Base-by-base conservation (phyloP, 2,888 invertebrate genomes). In the Autographa pulchrina region DNA sequence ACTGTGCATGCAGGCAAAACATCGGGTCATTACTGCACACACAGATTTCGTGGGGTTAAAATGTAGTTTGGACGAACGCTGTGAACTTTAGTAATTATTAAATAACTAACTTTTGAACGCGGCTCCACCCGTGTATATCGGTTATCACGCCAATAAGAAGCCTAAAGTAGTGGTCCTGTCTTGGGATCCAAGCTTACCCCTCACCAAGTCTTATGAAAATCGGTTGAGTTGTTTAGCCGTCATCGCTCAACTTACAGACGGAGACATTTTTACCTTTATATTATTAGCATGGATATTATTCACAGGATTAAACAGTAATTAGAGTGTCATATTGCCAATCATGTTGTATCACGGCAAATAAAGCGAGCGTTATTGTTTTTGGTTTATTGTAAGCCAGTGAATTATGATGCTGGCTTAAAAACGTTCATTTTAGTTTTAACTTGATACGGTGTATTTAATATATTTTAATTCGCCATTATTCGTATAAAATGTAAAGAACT, bases 31-130 rank as follows among this genome's bases (percentile, higher is more conserved):
- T 85, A 78, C 71, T 74, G 65, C 69, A 65, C 69, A 74, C 68
- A 75, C 70, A 71, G 74, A 80, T 78, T 83, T 81, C 65, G 77
- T 62, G 74, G 65, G 80, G 76, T 81, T 80, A 81, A 70, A 77
- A 62, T 66, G 60, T 69, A 78, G 63, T 65, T 77, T 75, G 70
- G 20, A 65, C 59, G 60, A n/a, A 14, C 32, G 41, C 18, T 78
- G 65, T 48, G 69, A 8, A 80, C 69, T 68, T 80, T 58, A 20
- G 20, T 65, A 62, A 70, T 64, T 73, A 70, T 48, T 63, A 63
- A 54, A 60, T 70, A 43, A 81, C 43, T 43, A 43, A 5, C 43
- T 16, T 14, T 43, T 43, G 5, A 14, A 5, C 16, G 16, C 16
- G 16, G 5, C 16, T 16, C 16, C 43, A 14, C 5, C 16, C 43